phyloP scores from a whole-genome alignment of 2,888 invertebrate species.

The Tipula confusa region DNA sequence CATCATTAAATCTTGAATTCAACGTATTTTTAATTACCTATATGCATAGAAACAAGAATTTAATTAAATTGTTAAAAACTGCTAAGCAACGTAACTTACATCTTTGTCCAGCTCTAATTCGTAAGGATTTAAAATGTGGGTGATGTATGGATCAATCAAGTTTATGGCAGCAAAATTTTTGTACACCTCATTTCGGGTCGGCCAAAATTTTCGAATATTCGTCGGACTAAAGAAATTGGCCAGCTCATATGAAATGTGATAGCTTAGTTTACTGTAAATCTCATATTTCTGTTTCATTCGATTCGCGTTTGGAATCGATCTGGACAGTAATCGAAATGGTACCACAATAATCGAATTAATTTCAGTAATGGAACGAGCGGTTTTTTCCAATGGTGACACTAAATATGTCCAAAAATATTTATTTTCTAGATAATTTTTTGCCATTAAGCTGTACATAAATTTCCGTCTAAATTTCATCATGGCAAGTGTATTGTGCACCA shows the following conservation, averaged over 20 bases:
- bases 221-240: constrained; percentile 8
- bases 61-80: background rate
- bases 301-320: background rate
- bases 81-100: too few species aligned
- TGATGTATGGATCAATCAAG: background rate
- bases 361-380: background rate
- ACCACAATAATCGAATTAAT: background rate
- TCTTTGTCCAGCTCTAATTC: background rate
- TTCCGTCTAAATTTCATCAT: background rate
- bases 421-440: background rate
- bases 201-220: background rate
- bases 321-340: background rate
- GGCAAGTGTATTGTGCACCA: background rate
- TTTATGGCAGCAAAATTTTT: background rate
- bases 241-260: background rate
- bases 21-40: background rate
- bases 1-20: background rate
- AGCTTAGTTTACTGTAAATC: background rate
- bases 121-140: background rate
- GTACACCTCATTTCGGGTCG: background rate
- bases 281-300: background rate
- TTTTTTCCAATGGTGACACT: background rate
- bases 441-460: background rate
- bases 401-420: constrained; percentile 26
- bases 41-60: background rate